Evolutionary conservation across 2,113 vertebrate genomes (phyloP).

Genomic region (Dascyllus trimaculatus): DNA sequence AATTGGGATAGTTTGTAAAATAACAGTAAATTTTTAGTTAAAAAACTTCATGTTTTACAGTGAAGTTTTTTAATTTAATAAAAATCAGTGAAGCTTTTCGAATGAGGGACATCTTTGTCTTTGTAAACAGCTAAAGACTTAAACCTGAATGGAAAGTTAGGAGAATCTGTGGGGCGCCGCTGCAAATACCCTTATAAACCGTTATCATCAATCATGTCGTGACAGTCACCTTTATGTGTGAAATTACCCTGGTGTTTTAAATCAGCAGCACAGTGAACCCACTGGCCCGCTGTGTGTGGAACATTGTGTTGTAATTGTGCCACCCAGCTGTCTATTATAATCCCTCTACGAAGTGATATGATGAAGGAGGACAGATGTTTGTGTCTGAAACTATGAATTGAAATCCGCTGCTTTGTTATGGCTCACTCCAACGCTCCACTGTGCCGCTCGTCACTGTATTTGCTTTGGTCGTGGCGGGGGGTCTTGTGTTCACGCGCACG

Average conservation of each 20-base stretch:
- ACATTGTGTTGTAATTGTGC: constrained; percentile 65
- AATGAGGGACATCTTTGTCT: background rate
- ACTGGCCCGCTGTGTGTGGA: constrained; percentile 57
- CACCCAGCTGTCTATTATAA: constrained; percentile 74
- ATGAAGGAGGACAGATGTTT: constrained; percentile 66
- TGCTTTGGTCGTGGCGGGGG: constrained; percentile 23
- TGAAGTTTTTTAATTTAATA: too few species aligned
- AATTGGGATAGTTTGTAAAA: too few species aligned
- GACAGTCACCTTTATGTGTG: constrained; percentile 61
- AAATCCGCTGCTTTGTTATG: constrained; percentile 32
- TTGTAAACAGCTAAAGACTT: background rate
- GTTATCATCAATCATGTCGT: constrained; percentile 60
- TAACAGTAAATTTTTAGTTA: too few species aligned
- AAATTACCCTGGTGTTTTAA: constrained; percentile 68
- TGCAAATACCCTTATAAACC: constrained; percentile 22
- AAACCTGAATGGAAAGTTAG: constrained; percentile 34
- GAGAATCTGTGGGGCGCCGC: constrained; percentile 14
- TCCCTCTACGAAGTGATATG: constrained; percentile 64
- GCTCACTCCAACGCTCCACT: constrained; percentile 12
- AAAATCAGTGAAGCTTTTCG: background rate
- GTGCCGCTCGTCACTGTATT: constrained; percentile 32
- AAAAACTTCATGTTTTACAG: too few species aligned
- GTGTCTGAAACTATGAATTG: constrained; percentile 29
- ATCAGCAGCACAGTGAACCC: constrained; percentile 62
- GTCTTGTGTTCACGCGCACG: constrained; percentile 35